Evolutionary conservation across 1,140 invertebrate genomes (phyloP), one percentile per base, ranked within the genome.

Genomic region (Drosophila albomicans): DNA sequence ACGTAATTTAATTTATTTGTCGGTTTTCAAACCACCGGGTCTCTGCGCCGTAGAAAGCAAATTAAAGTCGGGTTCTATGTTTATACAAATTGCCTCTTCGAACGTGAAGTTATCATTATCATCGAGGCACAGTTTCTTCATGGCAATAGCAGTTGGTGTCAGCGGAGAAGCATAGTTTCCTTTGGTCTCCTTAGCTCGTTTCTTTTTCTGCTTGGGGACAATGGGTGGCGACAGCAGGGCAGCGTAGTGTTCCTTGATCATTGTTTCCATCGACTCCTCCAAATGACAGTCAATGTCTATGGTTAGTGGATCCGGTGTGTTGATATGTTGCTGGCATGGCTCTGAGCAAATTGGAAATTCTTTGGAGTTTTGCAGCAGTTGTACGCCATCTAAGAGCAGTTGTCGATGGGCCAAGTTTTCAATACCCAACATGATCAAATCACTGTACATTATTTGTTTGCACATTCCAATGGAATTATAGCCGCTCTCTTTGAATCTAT

Each of bases 361-460:
- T 1, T 64, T 38, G 1, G 67, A 69, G 20, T 81, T 73, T n/a
- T 43, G 64, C 5, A 86, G 25, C 0, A 82, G 25, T 45, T 77
- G 68, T 1, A 82, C 82, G 4, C 82, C 82, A 0, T 15, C 41
- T 1, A 87, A 32, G 3, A 86, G 28, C 0, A 86, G 32, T 10
- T 73, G 66, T 1, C 79, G 38, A 13, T 86, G 82, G 0, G 32
- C 8, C 3, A n/a, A 6, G 30, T 82, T 15, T 4, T 72, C 54
- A 6, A 86, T 75, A 10, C 79, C 82, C 54, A 86, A 6, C 76
- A 73, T 62, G 0, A 76, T 20, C 0, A 87, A 61, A 51, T 86
- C 82, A 5, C 70, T 75, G 13, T 1, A 8, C 0, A 62, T 11
- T 25, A 86, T 87, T n/a, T 66, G 61, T 38, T 79, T 62, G 30